A percentile compares a stretch with the other conserved stretches of the same genome.
These are phyloP conservation scores for Scotopteryx bipunctaria DNA, from an alignment of 2,888 invertebrate species.

Conservation along the genomic window DNA sequence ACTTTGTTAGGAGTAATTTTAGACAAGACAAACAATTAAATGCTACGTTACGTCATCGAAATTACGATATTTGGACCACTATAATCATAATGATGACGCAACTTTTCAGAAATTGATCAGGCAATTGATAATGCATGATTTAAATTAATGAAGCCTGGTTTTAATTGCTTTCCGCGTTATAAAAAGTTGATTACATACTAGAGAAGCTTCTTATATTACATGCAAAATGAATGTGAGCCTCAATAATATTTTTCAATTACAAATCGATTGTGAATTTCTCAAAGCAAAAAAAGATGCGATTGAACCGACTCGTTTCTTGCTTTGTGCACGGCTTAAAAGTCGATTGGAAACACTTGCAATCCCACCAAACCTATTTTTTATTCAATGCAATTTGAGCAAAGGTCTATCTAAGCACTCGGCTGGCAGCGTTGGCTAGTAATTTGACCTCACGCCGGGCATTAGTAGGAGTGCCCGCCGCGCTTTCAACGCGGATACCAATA, in stretches of 20 bases:
- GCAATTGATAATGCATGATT: constrained; percentile 31
- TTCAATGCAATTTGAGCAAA: constrained; percentile 63
- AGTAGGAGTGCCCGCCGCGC: constrained; percentile 65
- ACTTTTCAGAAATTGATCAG: constrained; percentile 33
- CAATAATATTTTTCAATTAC: constrained; percentile 41
- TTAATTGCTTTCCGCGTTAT: constrained; percentile 35
- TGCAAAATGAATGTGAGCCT: constrained; percentile 19
- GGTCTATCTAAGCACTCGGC: constrained; percentile 63
- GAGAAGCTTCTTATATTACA: constrained; percentile 25
- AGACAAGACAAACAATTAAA: constrained; percentile 30
- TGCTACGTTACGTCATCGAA: constrained; percentile 32
- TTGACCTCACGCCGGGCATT: constrained; percentile 71
- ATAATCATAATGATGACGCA: constrained; percentile 34
- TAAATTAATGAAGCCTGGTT: constrained; percentile 35
- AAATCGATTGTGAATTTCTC: constrained; percentile 33
- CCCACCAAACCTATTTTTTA: constrained; percentile 62
- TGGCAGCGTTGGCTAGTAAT: constrained; percentile 63
- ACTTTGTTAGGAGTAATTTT: constrained; percentile 20
- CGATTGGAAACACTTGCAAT: constrained; percentile 64
- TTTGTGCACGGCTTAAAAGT: constrained; percentile 39
- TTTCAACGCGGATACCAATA: constrained; percentile 68
- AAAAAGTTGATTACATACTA: constrained; percentile 25
- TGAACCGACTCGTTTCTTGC: constrained; percentile 31
- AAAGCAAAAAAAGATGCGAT: constrained; percentile 35
- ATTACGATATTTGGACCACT: constrained; percentile 33